Percentiles rank a stretch among this genome's conserved stretches.
Evolutionary conservation across 2,797 vertebrate genomes (phyloP).

Genomic region (Arrhamphus sclerolepis): DNA sequence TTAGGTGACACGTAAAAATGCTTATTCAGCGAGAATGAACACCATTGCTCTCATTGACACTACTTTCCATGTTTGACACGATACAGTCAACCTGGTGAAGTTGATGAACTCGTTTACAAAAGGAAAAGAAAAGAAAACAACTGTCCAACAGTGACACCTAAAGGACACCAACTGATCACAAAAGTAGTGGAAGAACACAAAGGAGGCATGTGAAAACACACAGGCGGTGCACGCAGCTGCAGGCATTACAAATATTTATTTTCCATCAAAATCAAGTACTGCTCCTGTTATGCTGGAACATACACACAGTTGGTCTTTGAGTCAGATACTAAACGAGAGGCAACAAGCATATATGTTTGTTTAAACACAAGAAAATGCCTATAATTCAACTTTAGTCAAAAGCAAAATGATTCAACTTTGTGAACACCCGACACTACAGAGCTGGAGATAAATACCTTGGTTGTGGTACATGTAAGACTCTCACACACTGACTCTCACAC

Average conservation of each 20-base stretch:
- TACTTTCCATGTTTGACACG: no score
- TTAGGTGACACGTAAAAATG: no score
- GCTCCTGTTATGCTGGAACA: conserved; percentile 23
- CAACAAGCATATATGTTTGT: conserved; percentile 20
- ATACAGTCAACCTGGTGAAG: no score
- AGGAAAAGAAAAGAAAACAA: no score
- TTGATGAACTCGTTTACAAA: no score
- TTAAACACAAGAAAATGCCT: conserved; percentile 9
- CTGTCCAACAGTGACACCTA: conserved; percentile 31
- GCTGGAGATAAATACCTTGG: conserved; percentile 45
- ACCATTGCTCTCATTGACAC: no score
- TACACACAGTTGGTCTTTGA: conserved; percentile 17
- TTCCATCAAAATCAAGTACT: conserved; percentile 37
- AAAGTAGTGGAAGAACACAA: neutral
- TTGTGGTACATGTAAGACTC: conserved; percentile 43
- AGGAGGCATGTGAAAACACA: neutral
- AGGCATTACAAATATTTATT: conserved; percentile 60
- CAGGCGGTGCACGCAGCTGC: neutral
- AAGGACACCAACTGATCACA: neutral
- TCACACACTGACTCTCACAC: conserved; percentile 32
- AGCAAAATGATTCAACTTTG: conserved; percentile 14
- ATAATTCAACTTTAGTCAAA: conserved; percentile 13
- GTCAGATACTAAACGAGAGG: conserved; percentile 11
- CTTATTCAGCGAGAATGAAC: no score
- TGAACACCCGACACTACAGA: conserved; percentile 34